Conservation (phyloP, 2,888 invertebrate genomes). For the Apomyelois bistriatella region DNA sequence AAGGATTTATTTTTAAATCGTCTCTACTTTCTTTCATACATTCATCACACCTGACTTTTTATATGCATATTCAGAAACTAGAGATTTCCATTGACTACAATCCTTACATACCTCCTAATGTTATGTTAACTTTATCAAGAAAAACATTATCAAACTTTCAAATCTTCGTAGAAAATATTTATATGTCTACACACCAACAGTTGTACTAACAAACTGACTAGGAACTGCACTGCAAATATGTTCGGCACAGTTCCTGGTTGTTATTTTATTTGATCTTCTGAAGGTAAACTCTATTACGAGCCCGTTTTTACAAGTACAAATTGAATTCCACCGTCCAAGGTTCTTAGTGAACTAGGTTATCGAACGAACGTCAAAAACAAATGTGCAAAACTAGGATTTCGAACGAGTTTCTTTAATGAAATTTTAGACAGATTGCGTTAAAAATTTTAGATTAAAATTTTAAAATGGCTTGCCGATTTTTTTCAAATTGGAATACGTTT, state of each 20-base stretch:
- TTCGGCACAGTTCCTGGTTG: constrained; percentile 41
- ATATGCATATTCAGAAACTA: no score
- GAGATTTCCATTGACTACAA: no score
- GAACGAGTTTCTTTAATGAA: constrained; percentile 7
- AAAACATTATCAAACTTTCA: not conserved
- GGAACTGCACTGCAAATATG: constrained; percentile 36
- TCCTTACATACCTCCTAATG: no score
- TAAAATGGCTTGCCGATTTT: not conserved
- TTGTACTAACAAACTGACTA: constrained; percentile 21
- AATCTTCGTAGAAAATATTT: constrained; percentile 14
- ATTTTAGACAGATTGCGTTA: constrained; percentile 3
- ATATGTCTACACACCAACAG: constrained; percentile 13
- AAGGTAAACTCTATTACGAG: constrained; percentile 72
- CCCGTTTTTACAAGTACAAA: constrained; percentile 71
- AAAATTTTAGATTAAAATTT: not conserved
- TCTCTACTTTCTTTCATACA: no score
- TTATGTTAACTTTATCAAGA: not conserved
- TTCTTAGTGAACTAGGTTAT: constrained; percentile 63
- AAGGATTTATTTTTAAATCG: no score
- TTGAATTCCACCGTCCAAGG: constrained; percentile 63
- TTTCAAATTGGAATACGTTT: not conserved
- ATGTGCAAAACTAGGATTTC: constrained; percentile 28
- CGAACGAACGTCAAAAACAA: constrained; percentile 52
- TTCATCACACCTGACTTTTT: no score
- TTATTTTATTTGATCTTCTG: constrained; percentile 70